These are phyloP conservation scores for Steromphala cineraria DNA, from an alignment of 2,888 invertebrate species.

Conservation along the genomic window DNA sequence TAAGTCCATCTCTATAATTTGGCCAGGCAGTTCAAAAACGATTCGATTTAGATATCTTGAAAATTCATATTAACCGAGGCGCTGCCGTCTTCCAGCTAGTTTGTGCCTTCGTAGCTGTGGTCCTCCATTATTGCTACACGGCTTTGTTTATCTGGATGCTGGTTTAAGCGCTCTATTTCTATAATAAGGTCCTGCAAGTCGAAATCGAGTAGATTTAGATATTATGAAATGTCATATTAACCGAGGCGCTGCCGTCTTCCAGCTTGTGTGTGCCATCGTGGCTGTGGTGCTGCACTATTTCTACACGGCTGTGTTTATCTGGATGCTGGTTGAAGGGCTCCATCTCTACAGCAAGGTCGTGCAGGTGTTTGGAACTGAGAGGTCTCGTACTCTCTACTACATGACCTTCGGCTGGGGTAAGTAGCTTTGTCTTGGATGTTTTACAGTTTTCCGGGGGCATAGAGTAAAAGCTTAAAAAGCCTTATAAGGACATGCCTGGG, in stretches of 20 bases:
- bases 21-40: too few relatives aligned
- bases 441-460: too few relatives aligned
- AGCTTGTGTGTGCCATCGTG: conserved; percentile 55
- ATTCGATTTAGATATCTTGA: too few relatives aligned
- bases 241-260: background rate
- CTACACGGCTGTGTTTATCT: conserved; percentile 57
- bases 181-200: too few relatives aligned
- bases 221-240: too few relatives aligned
- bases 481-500: too few relatives aligned
- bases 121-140: conserved; percentile 58
- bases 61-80: too few relatives aligned
- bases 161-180: too few relatives aligned
- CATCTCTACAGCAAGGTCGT: conserved; percentile 63
- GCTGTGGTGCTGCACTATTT: conserved; percentile 58
- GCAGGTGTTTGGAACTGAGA: conserved; percentile 57
- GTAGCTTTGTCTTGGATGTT: background rate
- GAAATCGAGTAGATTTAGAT: too few relatives aligned
- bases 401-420: conserved; percentile 63
- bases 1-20: too few relatives aligned
- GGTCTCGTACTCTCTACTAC: conserved; percentile 50
- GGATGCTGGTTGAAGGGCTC: conserved; percentile 67
- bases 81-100: conserved; percentile 37
- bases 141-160: conserved; percentile 44
- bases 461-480: too few relatives aligned
- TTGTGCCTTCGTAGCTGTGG: conserved; percentile 52